Evolutionary conservation across 2,113 vertebrate species (phyloP), one percentile per base, ranked within the genome.

Genomic region (Chloropsis cyanopogon): DNA sequence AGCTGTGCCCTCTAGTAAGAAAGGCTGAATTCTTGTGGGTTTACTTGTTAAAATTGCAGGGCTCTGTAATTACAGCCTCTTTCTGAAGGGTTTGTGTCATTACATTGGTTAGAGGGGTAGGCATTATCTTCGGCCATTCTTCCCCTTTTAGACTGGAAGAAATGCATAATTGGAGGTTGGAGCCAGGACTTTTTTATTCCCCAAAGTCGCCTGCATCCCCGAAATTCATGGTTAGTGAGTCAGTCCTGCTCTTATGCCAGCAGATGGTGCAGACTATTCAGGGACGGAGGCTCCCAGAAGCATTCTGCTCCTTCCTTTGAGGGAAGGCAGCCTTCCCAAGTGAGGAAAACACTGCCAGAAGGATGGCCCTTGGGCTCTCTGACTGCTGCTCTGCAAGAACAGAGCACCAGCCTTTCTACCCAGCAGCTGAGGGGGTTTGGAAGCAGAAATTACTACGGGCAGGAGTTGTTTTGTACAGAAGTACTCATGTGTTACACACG

Each of bases 241-340:
- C 92, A 92, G 80, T 96, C 95, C 90, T 95, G 21, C 93, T 92
- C 80, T 90, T 88, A 64, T 94, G 93, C 93, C 95, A 94, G 93
- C 94, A 96, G 95, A 96, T 96, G 93, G 94, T 96, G 95, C 94
- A 95, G 96, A 96, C 92, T 95, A 90, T 95, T 88, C 95, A 96
- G 88, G 93, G 95, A 96, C 49, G 1, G 94, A 96, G 93, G 90
- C 80, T 93, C 92, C 93, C 95, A 90, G 72, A 90, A 94, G 95
- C 90, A 61, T 86, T 86, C 92, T 86, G 91, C 91, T 92, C 85
- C 80, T 96, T 95, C 94, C 92, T 94, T 64, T 81, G 95, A 81
- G 92, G 88, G 80, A 86, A 88, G 92, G 72, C 94, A 96, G 82
- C 57, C 86, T 92, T 96, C 76, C 92, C 57, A 4, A 72, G 77